Conservation (phyloP, 1,140 invertebrate genomes). For the Bombus affinis region DNA sequence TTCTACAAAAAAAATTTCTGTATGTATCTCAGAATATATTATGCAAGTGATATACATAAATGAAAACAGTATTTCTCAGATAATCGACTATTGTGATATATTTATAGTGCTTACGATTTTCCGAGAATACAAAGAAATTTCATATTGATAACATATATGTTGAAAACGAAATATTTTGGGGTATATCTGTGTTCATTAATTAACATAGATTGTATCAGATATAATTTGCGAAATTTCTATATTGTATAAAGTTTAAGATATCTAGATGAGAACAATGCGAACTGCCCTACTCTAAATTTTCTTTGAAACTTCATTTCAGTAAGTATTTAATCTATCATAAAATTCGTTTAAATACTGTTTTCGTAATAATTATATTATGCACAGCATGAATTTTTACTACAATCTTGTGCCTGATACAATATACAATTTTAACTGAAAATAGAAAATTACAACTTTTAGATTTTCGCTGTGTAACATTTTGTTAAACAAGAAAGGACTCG, state of each 20-base stretch:
- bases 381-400: slow-evolving; percentile 19
- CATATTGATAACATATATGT: slow-evolving; percentile 5
- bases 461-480: neutral
- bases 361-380: neutral
- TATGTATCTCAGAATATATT: slow-evolving; percentile 43
- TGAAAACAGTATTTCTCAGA: slow-evolving; percentile 38
- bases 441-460: neutral
- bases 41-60: neutral
- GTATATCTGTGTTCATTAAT: slow-evolving; percentile 49
- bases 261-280: slow-evolving; percentile 32
- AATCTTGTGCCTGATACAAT: slow-evolving; percentile 17
- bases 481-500: neutral
- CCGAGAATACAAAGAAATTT: slow-evolving; percentile 18
- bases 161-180: slow-evolving; percentile 38
- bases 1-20: slow-evolving; percentile 26
- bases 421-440: slow-evolving; percentile 22
- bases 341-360: neutral
- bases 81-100: slow-evolving; percentile 57
- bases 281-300: neutral
- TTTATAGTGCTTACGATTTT: slow-evolving; percentile 46
- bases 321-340: neutral
- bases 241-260: slow-evolving; percentile 59
- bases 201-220: slow-evolving; percentile 31
- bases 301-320: neutral
- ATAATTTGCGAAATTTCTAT: slow-evolving; percentile 47